Conservation (phyloP, 2,888 invertebrate genomes). For the Dascillus cervinus region DNA sequence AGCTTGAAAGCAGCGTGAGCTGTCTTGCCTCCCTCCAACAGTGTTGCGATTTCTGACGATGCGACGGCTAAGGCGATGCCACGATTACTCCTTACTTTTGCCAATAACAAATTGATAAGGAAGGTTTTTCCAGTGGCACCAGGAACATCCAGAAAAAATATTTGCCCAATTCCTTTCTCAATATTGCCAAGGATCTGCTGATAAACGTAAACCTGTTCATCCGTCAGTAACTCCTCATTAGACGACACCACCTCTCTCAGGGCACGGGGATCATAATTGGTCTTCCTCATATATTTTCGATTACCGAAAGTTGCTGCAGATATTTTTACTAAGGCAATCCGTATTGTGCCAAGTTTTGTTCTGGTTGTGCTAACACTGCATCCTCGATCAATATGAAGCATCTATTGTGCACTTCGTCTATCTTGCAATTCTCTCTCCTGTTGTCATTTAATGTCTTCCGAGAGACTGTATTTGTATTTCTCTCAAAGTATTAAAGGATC, state of each 20-base stretch:
- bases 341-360: not conserved
- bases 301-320: not conserved
- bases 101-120: conserved; percentile 31
- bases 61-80: conserved; percentile 38
- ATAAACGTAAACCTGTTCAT: no score
- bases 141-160: conserved; percentile 20
- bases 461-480: conserved; percentile 17
- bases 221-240: not conserved
- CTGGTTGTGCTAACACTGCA: not conserved
- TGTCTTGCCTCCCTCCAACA: conserved; percentile 29
- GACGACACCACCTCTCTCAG: not conserved
- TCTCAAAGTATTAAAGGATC: conserved; percentile 18
- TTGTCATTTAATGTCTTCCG: conserved; percentile 16
- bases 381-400: conserved; percentile 2
- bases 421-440: no score
- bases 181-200: no score
- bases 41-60: no score
- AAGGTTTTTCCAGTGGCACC: conserved; percentile 37
- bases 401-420: conserved; percentile 2
- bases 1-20: no score
- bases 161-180: no score
- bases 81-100: conserved; percentile 24
- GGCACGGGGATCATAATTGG: not conserved
- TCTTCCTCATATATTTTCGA: not conserved
- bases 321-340: not conserved